Percentiles rank a stretch among this genome's conserved stretches.
phyloP scores from a whole-genome alignment of 2,797 vertebrate genomes.

The Hoplostethus mediterraneus region DNA sequence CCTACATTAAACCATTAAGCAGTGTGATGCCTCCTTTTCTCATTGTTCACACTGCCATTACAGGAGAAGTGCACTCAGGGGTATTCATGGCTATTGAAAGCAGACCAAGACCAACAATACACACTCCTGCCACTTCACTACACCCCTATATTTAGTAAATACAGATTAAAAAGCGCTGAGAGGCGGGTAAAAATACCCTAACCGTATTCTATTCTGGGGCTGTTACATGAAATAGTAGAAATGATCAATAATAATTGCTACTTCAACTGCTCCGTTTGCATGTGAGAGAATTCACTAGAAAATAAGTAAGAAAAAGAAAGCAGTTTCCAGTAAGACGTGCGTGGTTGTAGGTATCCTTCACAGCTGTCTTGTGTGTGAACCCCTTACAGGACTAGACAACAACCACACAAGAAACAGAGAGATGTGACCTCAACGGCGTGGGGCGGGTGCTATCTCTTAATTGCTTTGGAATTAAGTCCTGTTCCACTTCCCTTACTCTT shows the following conservation, averaged over 20 bases:
- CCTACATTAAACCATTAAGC: slow-evolving; percentile 67
- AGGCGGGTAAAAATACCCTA: slow-evolving; percentile 55
- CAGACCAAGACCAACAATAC: slow-evolving; percentile 43
- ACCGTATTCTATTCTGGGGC: slow-evolving; percentile 33
- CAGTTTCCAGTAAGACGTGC: background rate
- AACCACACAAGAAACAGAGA: slow-evolving; percentile 48
- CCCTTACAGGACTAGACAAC: slow-evolving; percentile 3
- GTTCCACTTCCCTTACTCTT: slow-evolving; percentile 26
- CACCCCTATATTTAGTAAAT: slow-evolving; percentile 16
- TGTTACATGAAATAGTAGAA: slow-evolving; percentile 20
- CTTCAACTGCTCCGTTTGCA: slow-evolving; percentile 41
- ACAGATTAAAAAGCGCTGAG: slow-evolving; percentile 45
- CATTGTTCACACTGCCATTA: slow-evolving; percentile 70
- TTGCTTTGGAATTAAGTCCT: slow-evolving; percentile 31
- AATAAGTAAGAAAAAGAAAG: slow-evolving; percentile 49
- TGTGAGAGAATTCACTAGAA: slow-evolving; percentile 13
- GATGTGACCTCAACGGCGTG: slow-evolving; percentile 41
- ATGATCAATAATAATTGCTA: slow-evolving; percentile 23
- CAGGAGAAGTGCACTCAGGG: slow-evolving; percentile 71
- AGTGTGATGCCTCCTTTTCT: slow-evolving; percentile 53
- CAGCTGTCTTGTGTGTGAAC: slow-evolving; percentile 1
- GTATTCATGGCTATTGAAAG: slow-evolving; percentile 71
- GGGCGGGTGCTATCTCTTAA: background rate
- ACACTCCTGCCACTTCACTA: slow-evolving; percentile 32
- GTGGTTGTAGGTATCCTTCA: slow-evolving; percentile 23